Evolutionary conservation across 1,140 invertebrate species (phyloP).

Genomic region (Agrilus planipennis): DNA sequence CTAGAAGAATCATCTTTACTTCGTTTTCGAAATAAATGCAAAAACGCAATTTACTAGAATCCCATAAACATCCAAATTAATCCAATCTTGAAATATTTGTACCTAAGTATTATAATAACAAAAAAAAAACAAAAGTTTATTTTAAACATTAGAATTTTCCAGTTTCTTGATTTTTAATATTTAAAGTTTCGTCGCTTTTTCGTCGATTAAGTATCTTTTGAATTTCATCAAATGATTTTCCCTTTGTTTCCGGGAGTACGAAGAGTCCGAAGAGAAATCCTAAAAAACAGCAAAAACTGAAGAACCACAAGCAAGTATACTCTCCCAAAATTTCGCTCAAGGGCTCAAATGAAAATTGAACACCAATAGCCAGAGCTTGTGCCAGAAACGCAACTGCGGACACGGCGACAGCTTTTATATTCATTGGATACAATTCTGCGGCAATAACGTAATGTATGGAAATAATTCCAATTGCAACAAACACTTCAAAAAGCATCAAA

Average conservation of each 20-base stretch:
- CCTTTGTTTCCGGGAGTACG: conserved; percentile 71
- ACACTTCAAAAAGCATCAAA: conserved; percentile 53
- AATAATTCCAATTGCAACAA: conserved; percentile 53
- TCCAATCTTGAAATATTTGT: too few species aligned
- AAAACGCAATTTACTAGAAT: too few species aligned
- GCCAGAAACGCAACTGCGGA: conserved; percentile 52
- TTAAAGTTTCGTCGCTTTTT: too few species aligned
- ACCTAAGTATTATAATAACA: too few species aligned
- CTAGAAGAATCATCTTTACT: too few species aligned
- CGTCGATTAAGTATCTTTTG: neutral
- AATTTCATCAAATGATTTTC: conserved; percentile 1
- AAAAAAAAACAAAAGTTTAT: too few species aligned
- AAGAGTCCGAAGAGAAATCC: conserved; percentile 46
- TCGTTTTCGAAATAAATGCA: too few species aligned
- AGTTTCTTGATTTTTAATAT: too few species aligned
- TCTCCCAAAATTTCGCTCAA: conserved; percentile 40
- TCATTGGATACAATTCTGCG: conserved; percentile 59
- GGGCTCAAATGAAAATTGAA: conserved; percentile 54
- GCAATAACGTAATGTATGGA: conserved; percentile 59
- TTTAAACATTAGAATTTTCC: too few species aligned
- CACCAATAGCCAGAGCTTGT: conserved; percentile 55
- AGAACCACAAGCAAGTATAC: conserved; percentile 44
- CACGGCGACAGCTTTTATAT: conserved; percentile 53
- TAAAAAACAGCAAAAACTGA: conserved; percentile 38
- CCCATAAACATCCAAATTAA: too few species aligned